These are phyloP conservation scores for Anseranas semipalmata DNA, from an alignment of 2,113 vertebrate genomes.

Conservation along the genomic window DNA sequence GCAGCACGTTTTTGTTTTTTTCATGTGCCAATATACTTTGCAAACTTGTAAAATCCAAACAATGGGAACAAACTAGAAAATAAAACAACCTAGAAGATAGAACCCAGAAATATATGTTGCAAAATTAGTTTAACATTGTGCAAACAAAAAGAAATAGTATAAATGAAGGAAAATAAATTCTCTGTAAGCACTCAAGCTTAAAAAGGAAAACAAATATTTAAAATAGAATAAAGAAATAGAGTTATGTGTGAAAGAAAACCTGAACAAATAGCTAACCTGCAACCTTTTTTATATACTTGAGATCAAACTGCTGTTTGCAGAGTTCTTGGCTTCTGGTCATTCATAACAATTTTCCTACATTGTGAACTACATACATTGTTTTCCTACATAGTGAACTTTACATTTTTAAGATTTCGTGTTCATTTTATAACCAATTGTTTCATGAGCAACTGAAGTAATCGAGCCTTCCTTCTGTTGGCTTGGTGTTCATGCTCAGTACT, in stretches of 20 bases:
- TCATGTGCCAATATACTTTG: neutral
- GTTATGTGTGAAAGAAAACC: neutral
- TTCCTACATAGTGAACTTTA: neutral
- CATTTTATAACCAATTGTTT: neutral
- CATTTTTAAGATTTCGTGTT: neutral
- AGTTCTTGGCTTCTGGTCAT: neutral
- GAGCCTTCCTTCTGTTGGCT: neutral
- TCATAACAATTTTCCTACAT: neutral
- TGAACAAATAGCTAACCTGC: neutral
- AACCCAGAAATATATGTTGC: neutral
- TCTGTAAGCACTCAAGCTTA: neutral
- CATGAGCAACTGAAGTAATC: accelerated
- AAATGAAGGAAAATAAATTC: neutral
- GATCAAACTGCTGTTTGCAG: neutral
- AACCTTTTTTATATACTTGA: neutral
- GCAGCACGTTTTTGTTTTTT: neutral
- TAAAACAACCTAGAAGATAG: neutral
- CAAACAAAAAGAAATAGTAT: neutral
- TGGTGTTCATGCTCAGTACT: neutral
- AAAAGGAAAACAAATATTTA: neutral
- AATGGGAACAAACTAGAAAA: neutral
- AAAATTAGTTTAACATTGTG: neutral
- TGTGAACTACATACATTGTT: no score
- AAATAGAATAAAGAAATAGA: neutral
- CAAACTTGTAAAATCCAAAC: neutral